These are phyloP conservation scores for Falco cherrug DNA, from an alignment of 2,797 vertebrate species.

Conservation along the genomic window DNA sequence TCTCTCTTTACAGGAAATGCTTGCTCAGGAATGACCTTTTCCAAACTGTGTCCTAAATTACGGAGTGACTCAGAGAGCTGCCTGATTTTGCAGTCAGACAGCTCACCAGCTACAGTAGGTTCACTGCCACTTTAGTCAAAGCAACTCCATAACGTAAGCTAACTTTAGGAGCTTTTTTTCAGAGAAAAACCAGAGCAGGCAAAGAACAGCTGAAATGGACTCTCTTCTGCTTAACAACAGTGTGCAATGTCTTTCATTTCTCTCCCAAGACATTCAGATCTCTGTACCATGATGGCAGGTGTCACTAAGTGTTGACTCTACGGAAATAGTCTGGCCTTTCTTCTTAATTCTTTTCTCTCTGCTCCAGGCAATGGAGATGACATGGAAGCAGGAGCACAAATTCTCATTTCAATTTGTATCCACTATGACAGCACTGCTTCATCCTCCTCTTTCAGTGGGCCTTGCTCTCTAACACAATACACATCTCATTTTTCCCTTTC, in stretches of 20 bases:
- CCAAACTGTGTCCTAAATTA: slow-evolving; percentile 28
- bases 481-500: background rate
- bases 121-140: background rate
- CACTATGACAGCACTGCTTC: background rate
- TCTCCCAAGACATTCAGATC: background rate
- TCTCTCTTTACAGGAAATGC: slow-evolving; percentile 42
- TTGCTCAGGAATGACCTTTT: slow-evolving; percentile 30
- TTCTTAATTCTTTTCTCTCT: background rate
- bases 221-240: background rate
- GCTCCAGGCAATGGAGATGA: background rate
- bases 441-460: background rate
- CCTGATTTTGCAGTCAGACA: background rate
- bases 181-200: background rate
- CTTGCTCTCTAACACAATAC: background rate
- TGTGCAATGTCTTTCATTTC: background rate
- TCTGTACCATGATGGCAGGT: background rate
- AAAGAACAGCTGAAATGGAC: background rate
- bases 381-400: background rate
- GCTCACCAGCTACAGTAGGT: background rate
- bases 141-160: background rate
- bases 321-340: background rate
- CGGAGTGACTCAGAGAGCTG: slow-evolving; percentile 18
- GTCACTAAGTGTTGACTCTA: background rate
- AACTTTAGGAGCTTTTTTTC: background rate
- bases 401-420: background rate